A percentile compares a stretch with the other conserved stretches of the same genome.
Conservation (phyloP, 1,140 invertebrate species). For the Philaenus spumarius region DNA sequence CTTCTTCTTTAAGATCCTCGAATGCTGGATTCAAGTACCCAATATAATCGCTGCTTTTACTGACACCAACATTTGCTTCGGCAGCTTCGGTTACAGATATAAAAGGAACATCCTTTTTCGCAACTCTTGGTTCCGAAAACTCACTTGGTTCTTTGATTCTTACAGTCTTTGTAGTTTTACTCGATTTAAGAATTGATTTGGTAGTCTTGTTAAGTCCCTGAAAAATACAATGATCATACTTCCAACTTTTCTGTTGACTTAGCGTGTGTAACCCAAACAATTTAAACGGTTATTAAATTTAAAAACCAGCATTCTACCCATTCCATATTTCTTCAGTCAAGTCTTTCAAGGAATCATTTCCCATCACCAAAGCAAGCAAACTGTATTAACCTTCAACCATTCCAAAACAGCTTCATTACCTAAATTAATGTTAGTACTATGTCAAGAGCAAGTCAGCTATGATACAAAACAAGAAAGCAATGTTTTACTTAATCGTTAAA, state of each 20-base stretch:
- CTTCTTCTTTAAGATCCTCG: conserved; percentile 28
- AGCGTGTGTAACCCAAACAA: no score
- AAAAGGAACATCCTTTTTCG: conserved; percentile 20
- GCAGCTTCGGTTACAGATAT: conserved; percentile 24
- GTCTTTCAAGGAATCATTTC: no score
- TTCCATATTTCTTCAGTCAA: no score
- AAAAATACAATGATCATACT: conserved; percentile 9
- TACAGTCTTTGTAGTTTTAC: conserved; percentile 15
- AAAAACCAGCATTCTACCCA: no score
- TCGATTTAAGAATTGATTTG: conserved; percentile 11
- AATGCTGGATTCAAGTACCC: conserved; percentile 43
- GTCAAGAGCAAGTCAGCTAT: no score
- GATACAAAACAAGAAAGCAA: no score
- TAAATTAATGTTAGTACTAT: no score
- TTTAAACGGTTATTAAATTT: no score
- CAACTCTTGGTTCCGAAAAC: neutral
- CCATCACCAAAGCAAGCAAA: no score
- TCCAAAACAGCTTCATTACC: no score
- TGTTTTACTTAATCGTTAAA: no score
- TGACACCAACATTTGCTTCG: conserved; percentile 2
- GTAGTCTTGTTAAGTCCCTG: conserved; percentile 18
- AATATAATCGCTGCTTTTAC: conserved; percentile 22
- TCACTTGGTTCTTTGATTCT: conserved; percentile 14
- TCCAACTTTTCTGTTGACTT: neutral
- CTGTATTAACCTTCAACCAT: no score